Evolutionary conservation across 2,113 vertebrate species (phyloP).

Genomic region (Poicephalus gulielmi): DNA sequence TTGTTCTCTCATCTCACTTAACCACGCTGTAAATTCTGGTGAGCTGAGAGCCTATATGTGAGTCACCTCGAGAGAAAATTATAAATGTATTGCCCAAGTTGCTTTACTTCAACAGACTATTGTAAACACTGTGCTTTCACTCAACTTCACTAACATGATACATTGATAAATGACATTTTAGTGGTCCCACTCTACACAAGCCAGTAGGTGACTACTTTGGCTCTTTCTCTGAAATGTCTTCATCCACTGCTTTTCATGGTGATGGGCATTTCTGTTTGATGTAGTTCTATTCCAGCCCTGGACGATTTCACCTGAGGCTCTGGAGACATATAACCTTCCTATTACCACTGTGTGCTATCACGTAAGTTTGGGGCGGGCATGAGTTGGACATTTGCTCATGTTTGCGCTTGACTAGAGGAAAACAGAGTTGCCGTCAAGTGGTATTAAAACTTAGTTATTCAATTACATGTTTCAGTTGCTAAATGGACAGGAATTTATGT

Average conservation of each 20-base stretch:
- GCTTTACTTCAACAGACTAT: neutral
- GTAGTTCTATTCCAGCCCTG: neutral
- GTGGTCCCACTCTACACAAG: neutral
- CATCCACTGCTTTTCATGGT: neutral
- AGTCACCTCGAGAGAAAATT: neutral
- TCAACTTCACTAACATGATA: neutral
- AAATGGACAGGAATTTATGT: neutral
- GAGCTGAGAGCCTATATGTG: fast-evolving
- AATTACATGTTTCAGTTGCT: neutral
- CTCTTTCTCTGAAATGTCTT: neutral
- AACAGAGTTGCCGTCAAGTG: neutral
- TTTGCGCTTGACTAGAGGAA: neutral
- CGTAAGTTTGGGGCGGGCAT: fast-evolving
- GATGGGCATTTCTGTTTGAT: neutral
- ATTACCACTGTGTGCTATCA: fast-evolving
- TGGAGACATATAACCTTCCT: neutral
- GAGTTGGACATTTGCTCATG: fast-evolving
- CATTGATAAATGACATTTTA: neutral
- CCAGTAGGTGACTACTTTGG: neutral
- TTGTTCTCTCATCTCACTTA: neutral
- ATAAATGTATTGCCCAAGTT: neutral
- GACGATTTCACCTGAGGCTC: neutral
- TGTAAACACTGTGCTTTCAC: neutral
- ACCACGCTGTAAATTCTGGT: neutral
- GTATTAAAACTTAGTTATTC: neutral